phyloP scores from a whole-genome alignment of 2,888 invertebrate genomes.

The Cheiracanthium punctorium region DNA sequence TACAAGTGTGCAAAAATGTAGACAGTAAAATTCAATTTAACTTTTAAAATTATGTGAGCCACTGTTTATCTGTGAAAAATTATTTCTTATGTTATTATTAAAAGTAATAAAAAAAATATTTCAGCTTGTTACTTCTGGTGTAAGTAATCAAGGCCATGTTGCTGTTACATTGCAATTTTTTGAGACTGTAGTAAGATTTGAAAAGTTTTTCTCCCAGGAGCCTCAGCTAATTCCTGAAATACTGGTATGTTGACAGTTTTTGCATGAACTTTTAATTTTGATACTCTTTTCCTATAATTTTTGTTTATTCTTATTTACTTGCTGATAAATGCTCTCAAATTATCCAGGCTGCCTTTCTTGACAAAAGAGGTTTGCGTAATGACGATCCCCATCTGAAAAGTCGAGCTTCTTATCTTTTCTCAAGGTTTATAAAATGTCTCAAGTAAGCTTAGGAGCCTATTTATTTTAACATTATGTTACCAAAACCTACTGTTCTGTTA shows the following conservation, averaged over 20 bases:
- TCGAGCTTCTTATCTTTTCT: conserved; percentile 79
- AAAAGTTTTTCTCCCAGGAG: conserved; percentile 78
- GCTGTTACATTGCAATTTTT: conserved; percentile 78
- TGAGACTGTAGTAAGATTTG: conserved; percentile 79
- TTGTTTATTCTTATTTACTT: too few species aligned
- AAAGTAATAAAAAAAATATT: too few species aligned
- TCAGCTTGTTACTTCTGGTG: conserved; percentile 77
- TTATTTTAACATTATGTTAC: too few species aligned
- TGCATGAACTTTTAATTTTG: too few species aligned
- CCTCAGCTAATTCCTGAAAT: conserved; percentile 77
- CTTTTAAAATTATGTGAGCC: too few species aligned
- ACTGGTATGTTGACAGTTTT: conserved; percentile 73
- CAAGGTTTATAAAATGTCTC: conserved; percentile 79
- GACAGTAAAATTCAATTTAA: too few species aligned
- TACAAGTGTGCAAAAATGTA: too few species aligned
- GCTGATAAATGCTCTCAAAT: too few species aligned
- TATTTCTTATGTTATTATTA: too few species aligned
- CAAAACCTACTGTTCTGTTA: too few species aligned
- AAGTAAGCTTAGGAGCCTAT: conserved; percentile 75
- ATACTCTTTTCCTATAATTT: too few species aligned
- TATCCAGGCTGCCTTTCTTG: conserved; percentile 77
- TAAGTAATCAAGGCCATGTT: conserved; percentile 77
- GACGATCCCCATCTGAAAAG: conserved; percentile 78
- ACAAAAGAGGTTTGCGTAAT: conserved; percentile 78
- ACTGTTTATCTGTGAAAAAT: too few species aligned